Base-by-base conservation (phyloP, 2,888 invertebrate species). In the Lasius fuliginosus region DNA sequence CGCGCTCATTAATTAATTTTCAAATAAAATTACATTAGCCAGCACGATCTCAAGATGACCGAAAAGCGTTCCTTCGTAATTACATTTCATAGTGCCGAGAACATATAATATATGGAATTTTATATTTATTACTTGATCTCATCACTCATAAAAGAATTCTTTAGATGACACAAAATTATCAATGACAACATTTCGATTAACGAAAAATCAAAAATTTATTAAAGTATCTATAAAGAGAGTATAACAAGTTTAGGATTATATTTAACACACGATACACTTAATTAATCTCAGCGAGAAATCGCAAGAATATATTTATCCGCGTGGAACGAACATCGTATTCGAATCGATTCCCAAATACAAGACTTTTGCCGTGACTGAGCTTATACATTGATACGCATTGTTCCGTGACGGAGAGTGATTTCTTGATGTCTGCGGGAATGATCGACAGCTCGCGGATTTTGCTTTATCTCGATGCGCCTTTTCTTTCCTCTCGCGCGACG, bases 391-490 rank as follows among this genome's bases (percentile, higher is more conserved):
- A 60, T 27, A 62, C 60, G 58, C 36, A 74, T 74, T 81, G 75
- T 81, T 46, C 60, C 46, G 33, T 12, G 4, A 27, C 74, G 18
- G 46, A 60, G 36, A 30, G 33, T 18, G 46, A 60, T 74, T 79
- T 60, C 58, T 73, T 42, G 30, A 79, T 42, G 46, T 73, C 33
- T 75, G 36, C 46, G 68, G 53, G 79, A 81, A 87, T 75, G 84
- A 74, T 56, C 73, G 82, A 81, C 67, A 74, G 33, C 64, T 40
- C 46, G 88, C 90, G 82, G 67, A 84, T 89, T 82, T 69, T 12
- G 56, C 75, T 84, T 86, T 89, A 87, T 90, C 87, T 84, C 85
- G 74, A 36, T 85, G 65, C 74, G 67, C 64, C 82, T 79, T 83
- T 87, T 58, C 40, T 69, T 64, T 79, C 30, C 27, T 36, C 71